A percentile compares a stretch with the other conserved stretches of the same genome.
Evolutionary conservation across 2,888 invertebrate species (phyloP).

Genomic region (Eupithecia insigniata): DNA sequence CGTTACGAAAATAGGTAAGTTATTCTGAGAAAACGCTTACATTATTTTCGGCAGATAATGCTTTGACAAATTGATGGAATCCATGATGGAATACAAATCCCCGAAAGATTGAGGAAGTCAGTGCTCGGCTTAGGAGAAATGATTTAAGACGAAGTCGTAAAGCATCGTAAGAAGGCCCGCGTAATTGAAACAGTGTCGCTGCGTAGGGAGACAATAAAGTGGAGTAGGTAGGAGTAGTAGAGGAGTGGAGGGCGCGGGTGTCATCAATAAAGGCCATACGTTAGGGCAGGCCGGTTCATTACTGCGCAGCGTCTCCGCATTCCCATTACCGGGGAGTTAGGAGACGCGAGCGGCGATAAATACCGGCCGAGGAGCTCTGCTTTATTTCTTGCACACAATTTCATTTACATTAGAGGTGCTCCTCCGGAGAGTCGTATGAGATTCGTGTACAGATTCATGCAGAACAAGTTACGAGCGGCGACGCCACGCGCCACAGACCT

Average conservation of each 20-base stretch:
- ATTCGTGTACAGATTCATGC: constrained; percentile 80
- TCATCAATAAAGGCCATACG: constrained; percentile 81
- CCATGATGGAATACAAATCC: constrained; percentile 47
- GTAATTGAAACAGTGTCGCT: constrained; percentile 73
- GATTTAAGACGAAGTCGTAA: constrained; percentile 58
- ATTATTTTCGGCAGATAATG: constrained; percentile 47
- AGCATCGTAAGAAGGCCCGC: constrained; percentile 69
- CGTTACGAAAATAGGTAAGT: constrained; percentile 37
- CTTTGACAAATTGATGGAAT: constrained; percentile 46
- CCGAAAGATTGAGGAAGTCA: constrained; percentile 48
- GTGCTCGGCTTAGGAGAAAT: constrained; percentile 50
- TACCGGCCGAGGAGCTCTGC: constrained; percentile 76
- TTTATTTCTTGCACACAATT: constrained; percentile 83
- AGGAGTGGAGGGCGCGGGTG: constrained; percentile 62
- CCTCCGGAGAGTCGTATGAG: constrained; percentile 77
- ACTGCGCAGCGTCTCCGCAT: constrained; percentile 74
- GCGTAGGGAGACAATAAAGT: constrained; percentile 70
- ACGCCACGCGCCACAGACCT: constrained; percentile 70
- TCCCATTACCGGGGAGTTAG: constrained; percentile 79
- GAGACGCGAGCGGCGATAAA: constrained; percentile 80
- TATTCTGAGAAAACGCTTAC: constrained; percentile 43
- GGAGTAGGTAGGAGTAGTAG: constrained; percentile 45
- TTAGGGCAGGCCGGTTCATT: constrained; percentile 79
- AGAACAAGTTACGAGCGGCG: constrained; percentile 77
- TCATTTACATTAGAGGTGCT: constrained; percentile 82